These are phyloP conservation scores for Ligdia adustata DNA, from an alignment of 2,888 invertebrate species.

Conservation along the genomic window DNA sequence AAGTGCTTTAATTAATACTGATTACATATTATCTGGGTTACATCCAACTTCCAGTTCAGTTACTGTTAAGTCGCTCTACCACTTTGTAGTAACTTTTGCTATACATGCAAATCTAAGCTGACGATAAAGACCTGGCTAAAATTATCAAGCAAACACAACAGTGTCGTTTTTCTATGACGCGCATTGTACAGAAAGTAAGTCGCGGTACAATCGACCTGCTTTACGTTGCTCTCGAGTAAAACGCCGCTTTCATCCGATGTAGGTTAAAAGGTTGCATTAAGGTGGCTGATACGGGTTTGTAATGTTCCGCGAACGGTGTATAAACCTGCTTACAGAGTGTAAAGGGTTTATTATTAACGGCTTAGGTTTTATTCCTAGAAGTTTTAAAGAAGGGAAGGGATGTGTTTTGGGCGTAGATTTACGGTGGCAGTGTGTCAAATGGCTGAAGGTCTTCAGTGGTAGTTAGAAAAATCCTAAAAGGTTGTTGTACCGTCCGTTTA, in stretches of 20 bases:
- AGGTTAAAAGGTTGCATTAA: constrained; percentile 44
- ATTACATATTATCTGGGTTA: no score
- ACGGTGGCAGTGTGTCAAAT: neutral
- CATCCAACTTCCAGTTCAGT: no score
- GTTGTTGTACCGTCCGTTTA: no score
- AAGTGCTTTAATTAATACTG: no score
- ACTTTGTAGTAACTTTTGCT: no score
- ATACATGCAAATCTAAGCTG: no score
- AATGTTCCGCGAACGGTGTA: constrained; percentile 15
- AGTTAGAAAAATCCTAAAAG: no score
- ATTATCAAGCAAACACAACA: neutral
- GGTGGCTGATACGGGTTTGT: constrained; percentile 28
- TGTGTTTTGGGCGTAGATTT: no score
- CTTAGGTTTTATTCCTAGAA: constrained; percentile 14
- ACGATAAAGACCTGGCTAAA: no score
- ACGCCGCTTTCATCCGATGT: constrained; percentile 35
- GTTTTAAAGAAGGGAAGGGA: constrained; percentile 2
- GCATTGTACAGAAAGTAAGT: constrained; percentile 10
- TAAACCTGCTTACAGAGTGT: constrained; percentile 10
- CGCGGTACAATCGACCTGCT: constrained; percentile 31
- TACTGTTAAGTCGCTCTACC: no score
- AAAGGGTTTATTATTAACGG: constrained; percentile 12
- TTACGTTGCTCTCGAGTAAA: constrained; percentile 27
- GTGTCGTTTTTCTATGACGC: no score
- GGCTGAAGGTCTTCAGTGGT: no score